phyloP scores from a whole-genome alignment of 2,113 vertebrate genomes.

The Lutjanus erythropterus region DNA sequence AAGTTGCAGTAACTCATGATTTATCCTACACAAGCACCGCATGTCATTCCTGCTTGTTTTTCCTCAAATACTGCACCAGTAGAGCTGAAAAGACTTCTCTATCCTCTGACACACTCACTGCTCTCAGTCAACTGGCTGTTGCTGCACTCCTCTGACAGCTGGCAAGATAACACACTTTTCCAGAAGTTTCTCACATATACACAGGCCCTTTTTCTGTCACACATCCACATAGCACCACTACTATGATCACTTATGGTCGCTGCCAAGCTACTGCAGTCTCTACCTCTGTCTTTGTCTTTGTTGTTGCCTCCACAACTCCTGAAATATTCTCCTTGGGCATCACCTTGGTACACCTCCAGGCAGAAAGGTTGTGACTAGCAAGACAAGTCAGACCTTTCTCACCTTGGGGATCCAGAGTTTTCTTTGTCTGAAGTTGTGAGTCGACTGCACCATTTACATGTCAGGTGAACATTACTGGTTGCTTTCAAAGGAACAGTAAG shows the following conservation, averaged over 20 bases:
- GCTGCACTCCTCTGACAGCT: slow-evolving; percentile 34
- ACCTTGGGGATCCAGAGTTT: not conserved
- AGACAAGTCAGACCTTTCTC: not conserved
- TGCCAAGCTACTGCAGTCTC: not conserved
- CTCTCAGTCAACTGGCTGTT: slow-evolving; percentile 16
- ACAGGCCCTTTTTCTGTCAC: not conserved
- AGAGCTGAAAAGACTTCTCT: not conserved
- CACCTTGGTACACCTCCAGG: not conserved
- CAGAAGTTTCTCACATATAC: slow-evolving; percentile 1
- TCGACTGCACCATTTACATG: not conserved
- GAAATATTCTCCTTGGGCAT: not conserved
- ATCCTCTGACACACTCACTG: not conserved
- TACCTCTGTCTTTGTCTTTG: not conserved
- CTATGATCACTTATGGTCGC: not conserved
- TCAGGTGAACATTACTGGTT: not conserved
- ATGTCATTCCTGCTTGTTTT: not conserved
- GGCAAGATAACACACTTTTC: slow-evolving; percentile 19
- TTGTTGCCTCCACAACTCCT: not conserved
- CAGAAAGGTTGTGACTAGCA: not conserved
- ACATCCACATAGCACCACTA: not conserved
- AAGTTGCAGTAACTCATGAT: not conserved
- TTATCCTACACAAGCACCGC: not conserved
- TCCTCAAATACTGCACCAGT: not conserved
- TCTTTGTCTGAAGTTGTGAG: not conserved
- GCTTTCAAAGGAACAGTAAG: not conserved